These are phyloP conservation scores for Strigamia maritima DNA, from an alignment of 2,888 invertebrate species.

Conservation along the genomic window DNA sequence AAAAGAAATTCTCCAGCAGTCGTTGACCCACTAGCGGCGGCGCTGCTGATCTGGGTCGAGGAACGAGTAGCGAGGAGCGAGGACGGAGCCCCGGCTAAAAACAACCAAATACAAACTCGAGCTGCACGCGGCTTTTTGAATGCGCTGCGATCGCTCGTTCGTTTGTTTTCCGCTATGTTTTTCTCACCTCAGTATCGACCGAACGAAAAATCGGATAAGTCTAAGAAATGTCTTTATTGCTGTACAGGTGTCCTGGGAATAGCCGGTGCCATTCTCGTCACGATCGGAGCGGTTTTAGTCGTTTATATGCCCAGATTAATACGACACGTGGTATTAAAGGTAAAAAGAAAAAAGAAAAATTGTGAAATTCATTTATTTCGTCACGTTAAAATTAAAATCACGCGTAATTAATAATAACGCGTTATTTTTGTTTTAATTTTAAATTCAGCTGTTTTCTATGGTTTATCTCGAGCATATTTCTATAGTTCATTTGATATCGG, in stretches of 20 bases:
- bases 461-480: background rate
- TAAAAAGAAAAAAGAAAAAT: too few relatives aligned
- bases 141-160: background rate
- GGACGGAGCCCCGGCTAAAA: too few relatives aligned
- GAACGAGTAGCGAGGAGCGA: background rate
- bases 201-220: background rate
- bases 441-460: too few relatives aligned
- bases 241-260: conserved; percentile 20
- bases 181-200: background rate
- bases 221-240: background rate
- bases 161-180: background rate
- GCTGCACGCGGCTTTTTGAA: background rate
- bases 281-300: background rate
- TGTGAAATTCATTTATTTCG: too few relatives aligned
- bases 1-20: background rate
- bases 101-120: background rate
- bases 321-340: background rate
- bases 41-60: conserved; percentile 16
- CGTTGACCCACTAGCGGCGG: background rate
- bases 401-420: too few relatives aligned
- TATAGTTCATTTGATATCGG: background rate
- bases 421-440: too few relatives aligned
- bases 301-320: conserved; percentile 10
- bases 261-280: background rate
- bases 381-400: too few relatives aligned